Conservation (phyloP, 2,888 invertebrate species). For the Altica lythri region DNA sequence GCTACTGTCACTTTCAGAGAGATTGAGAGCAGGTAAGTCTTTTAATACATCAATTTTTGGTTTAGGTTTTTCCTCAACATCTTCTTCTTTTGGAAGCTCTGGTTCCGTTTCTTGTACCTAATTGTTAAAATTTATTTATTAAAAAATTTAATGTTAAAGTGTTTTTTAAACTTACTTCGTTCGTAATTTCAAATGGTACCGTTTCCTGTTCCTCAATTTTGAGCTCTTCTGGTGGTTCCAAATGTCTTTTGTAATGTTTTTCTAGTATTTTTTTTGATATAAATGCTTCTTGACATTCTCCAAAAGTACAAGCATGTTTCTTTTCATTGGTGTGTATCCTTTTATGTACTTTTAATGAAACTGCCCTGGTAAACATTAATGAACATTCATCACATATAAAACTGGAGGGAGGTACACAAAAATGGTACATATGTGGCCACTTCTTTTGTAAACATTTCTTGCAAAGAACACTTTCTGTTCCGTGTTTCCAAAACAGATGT, state of each 20-base stretch:
- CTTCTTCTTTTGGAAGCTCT: slow-evolving; percentile 49
- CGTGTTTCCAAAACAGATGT: slow-evolving; percentile 92
- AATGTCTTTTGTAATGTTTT: slow-evolving; percentile 73
- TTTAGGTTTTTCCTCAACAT: slow-evolving; percentile 49
- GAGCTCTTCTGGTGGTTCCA: slow-evolving; percentile 50
- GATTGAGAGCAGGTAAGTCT: slow-evolving; percentile 79
- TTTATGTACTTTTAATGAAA: slow-evolving; percentile 82
- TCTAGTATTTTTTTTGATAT: slow-evolving; percentile 77
- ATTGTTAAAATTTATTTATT: background rate
- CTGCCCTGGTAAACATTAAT: slow-evolving; percentile 74
- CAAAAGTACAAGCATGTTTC: slow-evolving; percentile 74
- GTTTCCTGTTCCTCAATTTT: slow-evolving; percentile 33
- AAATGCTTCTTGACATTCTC: slow-evolving; percentile 75
- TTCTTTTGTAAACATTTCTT: slow-evolving; percentile 86
- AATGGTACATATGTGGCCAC: slow-evolving; percentile 91
- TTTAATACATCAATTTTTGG: slow-evolving; percentile 64
- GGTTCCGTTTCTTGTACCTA: slow-evolving; percentile 50
- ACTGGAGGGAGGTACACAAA: slow-evolving; percentile 78
- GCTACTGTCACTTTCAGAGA: slow-evolving; percentile 84
- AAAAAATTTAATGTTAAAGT: background rate
- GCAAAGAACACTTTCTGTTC: slow-evolving; percentile 84
- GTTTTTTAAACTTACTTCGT: slow-evolving; percentile 10
- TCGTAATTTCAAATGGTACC: slow-evolving; percentile 38
- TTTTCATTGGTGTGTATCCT: slow-evolving; percentile 71
- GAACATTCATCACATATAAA: slow-evolving; percentile 84